phyloP scores from a whole-genome alignment of 2,113 vertebrate genomes.

The Gopherus evgoodei region DNA sequence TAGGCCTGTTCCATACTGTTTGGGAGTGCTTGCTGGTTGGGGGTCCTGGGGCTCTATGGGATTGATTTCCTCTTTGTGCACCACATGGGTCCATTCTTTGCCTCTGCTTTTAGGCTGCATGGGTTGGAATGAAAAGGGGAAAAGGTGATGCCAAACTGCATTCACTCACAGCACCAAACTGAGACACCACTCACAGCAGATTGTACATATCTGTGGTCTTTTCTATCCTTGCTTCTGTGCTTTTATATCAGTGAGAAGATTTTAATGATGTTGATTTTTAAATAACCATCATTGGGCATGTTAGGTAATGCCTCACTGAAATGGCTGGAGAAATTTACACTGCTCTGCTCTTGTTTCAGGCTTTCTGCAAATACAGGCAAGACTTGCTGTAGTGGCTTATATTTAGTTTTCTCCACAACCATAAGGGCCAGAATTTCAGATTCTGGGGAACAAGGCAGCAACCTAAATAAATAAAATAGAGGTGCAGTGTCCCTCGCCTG shows the following conservation, averaged over 20 bases:
- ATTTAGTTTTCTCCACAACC: background rate
- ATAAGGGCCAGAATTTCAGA: background rate
- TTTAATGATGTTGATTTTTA: background rate
- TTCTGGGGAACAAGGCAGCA: background rate
- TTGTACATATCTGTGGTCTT: background rate
- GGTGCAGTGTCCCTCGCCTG: background rate
- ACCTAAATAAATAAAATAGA: background rate
- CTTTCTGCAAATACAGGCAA: background rate
- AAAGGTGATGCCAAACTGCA: background rate
- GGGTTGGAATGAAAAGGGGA: background rate
- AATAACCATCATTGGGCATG: background rate
- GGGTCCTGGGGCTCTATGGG: background rate
- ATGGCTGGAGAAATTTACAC: background rate
- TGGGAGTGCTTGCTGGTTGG: background rate
- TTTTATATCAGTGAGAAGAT: background rate
- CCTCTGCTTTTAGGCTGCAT: background rate
- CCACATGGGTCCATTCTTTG: background rate
- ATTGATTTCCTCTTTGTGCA: background rate
- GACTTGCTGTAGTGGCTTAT: background rate
- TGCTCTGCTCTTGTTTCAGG: background rate
- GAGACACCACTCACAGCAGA: background rate
- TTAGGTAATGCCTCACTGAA: accelerated
- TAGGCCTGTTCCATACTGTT: background rate
- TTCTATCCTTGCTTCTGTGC: background rate
- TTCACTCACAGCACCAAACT: accelerated